These are phyloP conservation scores for Rosalia funebris DNA, from an alignment of 2,888 invertebrate species.

Conservation along the genomic window DNA sequence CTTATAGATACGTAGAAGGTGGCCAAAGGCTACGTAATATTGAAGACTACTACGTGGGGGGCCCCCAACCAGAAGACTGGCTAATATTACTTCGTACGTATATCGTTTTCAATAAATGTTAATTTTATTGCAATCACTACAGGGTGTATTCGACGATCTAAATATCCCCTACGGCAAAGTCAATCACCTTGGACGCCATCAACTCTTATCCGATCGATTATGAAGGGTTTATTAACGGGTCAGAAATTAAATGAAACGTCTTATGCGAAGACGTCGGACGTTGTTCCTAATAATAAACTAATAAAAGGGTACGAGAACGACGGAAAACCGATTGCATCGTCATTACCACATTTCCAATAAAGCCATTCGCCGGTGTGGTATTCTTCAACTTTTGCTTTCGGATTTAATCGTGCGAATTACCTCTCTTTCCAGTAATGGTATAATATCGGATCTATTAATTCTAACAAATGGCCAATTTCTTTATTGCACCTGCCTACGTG, in stretches of 20 bases:
- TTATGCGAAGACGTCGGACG: constrained; percentile 13
- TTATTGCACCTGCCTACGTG: constrained; percentile 7
- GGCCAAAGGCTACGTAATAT: not conserved
- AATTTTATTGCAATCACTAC: constrained; percentile 3
- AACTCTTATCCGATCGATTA: not conserved
- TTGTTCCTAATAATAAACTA: constrained; percentile 14
- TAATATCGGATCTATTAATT: constrained; percentile 11
- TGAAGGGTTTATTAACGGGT: constrained; percentile 6
- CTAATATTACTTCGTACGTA: not conserved
- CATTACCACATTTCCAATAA: constrained; percentile 4
- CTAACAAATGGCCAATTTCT: not conserved
- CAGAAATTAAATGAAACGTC: constrained; percentile 15
- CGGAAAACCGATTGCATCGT: constrained; percentile 11
- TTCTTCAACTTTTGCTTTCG: constrained; percentile 16
- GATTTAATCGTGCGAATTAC: constrained; percentile 11
- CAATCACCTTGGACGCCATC: constrained; percentile 7
- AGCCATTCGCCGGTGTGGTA: too few species aligned
- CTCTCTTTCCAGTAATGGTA: not conserved
- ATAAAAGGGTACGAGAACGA: constrained; percentile 9
- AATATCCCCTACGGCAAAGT: not conserved
- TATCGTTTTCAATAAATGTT: constrained; percentile 1
- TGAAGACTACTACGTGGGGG: not conserved
- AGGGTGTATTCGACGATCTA: not conserved
- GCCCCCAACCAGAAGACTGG: not conserved
- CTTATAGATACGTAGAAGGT: not conserved